Conservation (phyloP, 2,113 vertebrate species). For the Trinectes maculatus region DNA sequence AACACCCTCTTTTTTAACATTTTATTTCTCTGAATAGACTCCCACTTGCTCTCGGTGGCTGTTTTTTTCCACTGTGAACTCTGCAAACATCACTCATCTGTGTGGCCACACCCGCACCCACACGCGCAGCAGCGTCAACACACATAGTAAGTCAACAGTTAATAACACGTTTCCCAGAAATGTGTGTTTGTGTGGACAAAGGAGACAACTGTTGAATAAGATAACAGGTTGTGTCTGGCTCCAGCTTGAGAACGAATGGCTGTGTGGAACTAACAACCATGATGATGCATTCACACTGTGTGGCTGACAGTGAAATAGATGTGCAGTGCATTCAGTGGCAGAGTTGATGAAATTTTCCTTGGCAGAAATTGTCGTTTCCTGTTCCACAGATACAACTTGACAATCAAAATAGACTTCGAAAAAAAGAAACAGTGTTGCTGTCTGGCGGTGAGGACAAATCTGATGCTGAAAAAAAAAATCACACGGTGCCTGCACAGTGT, state of each 20-base stretch:
- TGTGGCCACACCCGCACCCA: not conserved
- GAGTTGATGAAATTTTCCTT: not conserved
- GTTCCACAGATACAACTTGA: not conserved
- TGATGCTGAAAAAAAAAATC: not conserved
- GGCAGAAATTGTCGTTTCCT: not conserved
- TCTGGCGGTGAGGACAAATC: not conserved
- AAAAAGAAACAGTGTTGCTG: constrained; percentile 1
- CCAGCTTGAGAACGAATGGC: not conserved
- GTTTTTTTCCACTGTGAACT: not conserved
- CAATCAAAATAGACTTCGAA: not conserved
- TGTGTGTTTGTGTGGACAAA: not conserved
- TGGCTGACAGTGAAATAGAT: not conserved
- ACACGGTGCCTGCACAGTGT: not conserved
- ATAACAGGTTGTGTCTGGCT: not conserved
- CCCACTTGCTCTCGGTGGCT: not conserved
- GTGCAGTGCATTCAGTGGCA: not conserved
- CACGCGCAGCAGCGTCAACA: not conserved
- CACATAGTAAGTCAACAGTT: constrained; percentile 6
- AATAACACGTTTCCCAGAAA: not conserved
- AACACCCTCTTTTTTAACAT: no score
- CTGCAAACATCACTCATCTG: constrained; percentile 9
- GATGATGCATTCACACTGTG: not conserved
- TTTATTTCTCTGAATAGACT: not conserved
- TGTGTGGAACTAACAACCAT: not conserved
- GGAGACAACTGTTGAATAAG: not conserved